Conservation (phyloP, 1,140 invertebrate species). For the Trichogramma pretiosum region DNA sequence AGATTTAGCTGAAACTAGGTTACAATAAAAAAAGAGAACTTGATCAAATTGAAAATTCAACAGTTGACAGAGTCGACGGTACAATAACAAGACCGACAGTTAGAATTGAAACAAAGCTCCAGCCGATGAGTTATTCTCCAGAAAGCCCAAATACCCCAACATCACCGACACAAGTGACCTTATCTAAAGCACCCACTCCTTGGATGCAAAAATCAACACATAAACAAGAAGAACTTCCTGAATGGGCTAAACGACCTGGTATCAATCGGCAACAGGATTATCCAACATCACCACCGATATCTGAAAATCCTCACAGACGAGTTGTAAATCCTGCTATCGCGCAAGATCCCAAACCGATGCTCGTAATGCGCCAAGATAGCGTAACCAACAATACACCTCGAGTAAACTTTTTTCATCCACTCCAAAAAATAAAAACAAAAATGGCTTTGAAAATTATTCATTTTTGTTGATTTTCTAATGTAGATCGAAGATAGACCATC, state of each 20-base stretch:
- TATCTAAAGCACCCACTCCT: slow-evolving; percentile 51
- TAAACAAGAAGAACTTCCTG: slow-evolving; percentile 38
- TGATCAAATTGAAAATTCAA: too few species aligned
- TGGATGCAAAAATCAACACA: slow-evolving; percentile 49
- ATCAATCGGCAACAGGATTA: slow-evolving; percentile 22
- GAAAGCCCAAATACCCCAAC: slow-evolving; percentile 40
- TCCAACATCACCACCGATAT: slow-evolving; percentile 15
- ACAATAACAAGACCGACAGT: slow-evolving; percentile 16
- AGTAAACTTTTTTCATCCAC: too few species aligned
- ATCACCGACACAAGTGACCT: slow-evolving; percentile 37
- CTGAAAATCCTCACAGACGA: slow-evolving; percentile 17
- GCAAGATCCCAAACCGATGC: slow-evolving; percentile 8
- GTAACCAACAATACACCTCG: too few species aligned
- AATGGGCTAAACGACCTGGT: slow-evolving; percentile 40
- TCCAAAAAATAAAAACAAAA: background rate
- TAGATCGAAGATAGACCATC: slow-evolving; percentile 44
- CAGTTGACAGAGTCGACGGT: slow-evolving; percentile 19
- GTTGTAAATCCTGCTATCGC: slow-evolving; percentile 17
- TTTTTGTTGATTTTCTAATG: too few species aligned
- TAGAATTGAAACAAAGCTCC: slow-evolving; percentile 30
- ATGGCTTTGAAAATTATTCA: too few species aligned
- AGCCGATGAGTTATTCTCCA: slow-evolving; percentile 14
- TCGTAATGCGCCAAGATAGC: slow-evolving; percentile 6
- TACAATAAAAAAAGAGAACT: too few species aligned
- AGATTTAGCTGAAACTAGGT: background rate